Percentiles rank a stretch among this genome's conserved stretches.
phyloP scores from a whole-genome alignment of 1,140 invertebrate species.

The Mactra quadrangularis region DNA sequence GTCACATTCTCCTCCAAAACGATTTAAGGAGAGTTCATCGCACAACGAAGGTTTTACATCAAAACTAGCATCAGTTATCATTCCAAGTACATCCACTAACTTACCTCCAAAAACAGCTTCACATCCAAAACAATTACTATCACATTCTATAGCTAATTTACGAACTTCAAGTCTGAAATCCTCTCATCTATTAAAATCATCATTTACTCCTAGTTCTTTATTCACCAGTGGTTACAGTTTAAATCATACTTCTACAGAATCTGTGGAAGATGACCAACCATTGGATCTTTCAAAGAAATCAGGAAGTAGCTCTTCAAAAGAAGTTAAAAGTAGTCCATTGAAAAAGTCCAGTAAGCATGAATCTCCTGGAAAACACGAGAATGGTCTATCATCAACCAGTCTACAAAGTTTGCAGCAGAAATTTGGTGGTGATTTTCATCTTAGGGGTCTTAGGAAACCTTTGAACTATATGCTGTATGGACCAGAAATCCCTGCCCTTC shows the following conservation, averaged over 20 bases:
- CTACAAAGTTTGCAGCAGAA: slow-evolving; percentile 79
- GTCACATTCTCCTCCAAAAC: slow-evolving; percentile 50
- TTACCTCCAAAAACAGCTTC: slow-evolving; percentile 44
- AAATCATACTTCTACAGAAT: slow-evolving; percentile 20
- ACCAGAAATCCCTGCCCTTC: slow-evolving; percentile 57
- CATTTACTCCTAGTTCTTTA: slow-evolving; percentile 37
- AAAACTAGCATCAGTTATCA: slow-evolving; percentile 62
- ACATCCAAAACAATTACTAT: slow-evolving; percentile 59
- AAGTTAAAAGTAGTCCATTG: not conserved
- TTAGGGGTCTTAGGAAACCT: slow-evolving; percentile 67
- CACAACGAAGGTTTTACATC: slow-evolving; percentile 59
- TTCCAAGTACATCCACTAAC: slow-evolving; percentile 50
- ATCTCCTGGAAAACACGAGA: slow-evolving; percentile 31
- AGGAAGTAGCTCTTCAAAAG: slow-evolving; percentile 17
- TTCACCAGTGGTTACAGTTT: slow-evolving; percentile 32
- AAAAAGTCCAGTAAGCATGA: not conserved
- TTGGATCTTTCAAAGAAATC: slow-evolving; percentile 77
- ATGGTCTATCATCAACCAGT: slow-evolving; percentile 72
- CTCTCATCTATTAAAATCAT: slow-evolving; percentile 5
- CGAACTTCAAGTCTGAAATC: slow-evolving; percentile 36
- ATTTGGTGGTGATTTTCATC: slow-evolving; percentile 78
- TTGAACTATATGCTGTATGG: slow-evolving; percentile 59
- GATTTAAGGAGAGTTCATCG: slow-evolving; percentile 46
- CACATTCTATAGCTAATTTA: slow-evolving; percentile 50
- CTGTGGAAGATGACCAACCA: slow-evolving; percentile 71